Base-by-base conservation (phyloP, 2,113 vertebrate species). In the rat (Rattus norvegicus) region DNA sequence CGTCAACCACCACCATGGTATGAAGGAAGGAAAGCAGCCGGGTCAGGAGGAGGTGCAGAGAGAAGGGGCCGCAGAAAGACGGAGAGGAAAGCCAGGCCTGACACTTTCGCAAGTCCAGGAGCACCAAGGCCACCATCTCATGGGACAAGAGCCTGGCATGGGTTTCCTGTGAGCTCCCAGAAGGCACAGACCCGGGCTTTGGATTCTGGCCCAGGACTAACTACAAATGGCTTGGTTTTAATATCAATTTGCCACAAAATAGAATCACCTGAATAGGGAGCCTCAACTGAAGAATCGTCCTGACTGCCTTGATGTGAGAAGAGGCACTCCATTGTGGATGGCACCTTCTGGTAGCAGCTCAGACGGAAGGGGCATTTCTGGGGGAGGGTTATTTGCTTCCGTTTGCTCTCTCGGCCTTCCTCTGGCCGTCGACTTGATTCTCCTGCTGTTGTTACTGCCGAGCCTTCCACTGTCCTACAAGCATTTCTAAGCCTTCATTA, bases 101-200 rank as follows among this genome's bases (percentile, higher is more conserved):
- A 0, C 0, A 5, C 11, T 6, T 16, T 61, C 2, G 0, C 0
- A 20, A 0, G 2, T 30, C 5, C 13, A 20, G 91, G 88, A 4
- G 0, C 0, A 10, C 11, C 0, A 16, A 26, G n/a, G 2, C 26
- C 26, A 1, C 24, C 33, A 47, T 59, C 86, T 43, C 19, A 67
- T 20, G 2, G 30, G 56, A 49, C 22, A 43, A 1, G 1, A 47
- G 89, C 11, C 5, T 6, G 33, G 26, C 4, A 1, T 0, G 24
- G 6, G 19, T 11, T 30, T 1, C 11, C 75, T 10, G 13, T 7
- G 0, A 83, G 22, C 19, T 8, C 19, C 52, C 30, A 20, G 49
- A 63, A 24, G 52, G 52, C 33, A 36, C 7, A 22, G 5, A 2
- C 7, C 13, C 6, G 1, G 9, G 17, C 20, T 36, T 72, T 12